Percentiles rank a stretch among this genome's conserved stretches.
Evolutionary conservation across 2,888 invertebrate genomes (phyloP).

Genomic region (Chouioia cunea): DNA sequence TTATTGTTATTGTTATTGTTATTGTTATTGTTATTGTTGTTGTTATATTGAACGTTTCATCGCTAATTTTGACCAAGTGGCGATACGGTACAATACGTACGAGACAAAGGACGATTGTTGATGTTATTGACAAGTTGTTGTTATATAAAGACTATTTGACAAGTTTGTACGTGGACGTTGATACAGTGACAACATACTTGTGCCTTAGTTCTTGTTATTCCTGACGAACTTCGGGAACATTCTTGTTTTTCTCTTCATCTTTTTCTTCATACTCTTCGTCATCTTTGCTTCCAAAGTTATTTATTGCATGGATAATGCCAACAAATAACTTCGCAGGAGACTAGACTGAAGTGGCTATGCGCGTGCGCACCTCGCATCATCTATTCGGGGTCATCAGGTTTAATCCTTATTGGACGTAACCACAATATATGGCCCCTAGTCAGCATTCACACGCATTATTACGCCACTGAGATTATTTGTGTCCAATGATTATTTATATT

Average conservation of each 20-base stretch:
- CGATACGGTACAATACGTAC: not conserved
- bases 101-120: constrained; percentile 21
- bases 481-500: constrained; percentile 59
- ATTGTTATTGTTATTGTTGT: constrained; percentile 23
- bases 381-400: constrained; percentile 16
- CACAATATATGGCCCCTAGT: constrained; percentile 55
- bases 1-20: constrained; percentile 13
- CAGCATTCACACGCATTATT: constrained; percentile 49
- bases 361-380: constrained; percentile 26
- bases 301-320: constrained; percentile 22
- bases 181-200: constrained; percentile 29
- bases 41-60: constrained; percentile 2
- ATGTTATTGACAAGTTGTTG: constrained; percentile 11
- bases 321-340: constrained; percentile 15
- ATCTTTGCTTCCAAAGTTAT: constrained; percentile 7
- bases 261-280: constrained; percentile 10
- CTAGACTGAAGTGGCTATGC: constrained; percentile 43
- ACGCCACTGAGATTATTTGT: constrained; percentile 55
- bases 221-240: constrained; percentile 9
- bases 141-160: not conserved
- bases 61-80: not conserved
- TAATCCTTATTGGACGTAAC: constrained; percentile 21
- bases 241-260: not conserved
- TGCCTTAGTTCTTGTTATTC: constrained; percentile 13
- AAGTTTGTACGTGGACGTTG: constrained; percentile 9